Evolutionary conservation across 2,113 vertebrate genomes (phyloP).

Genomic region (Heloderma charlesbogerti): DNA sequence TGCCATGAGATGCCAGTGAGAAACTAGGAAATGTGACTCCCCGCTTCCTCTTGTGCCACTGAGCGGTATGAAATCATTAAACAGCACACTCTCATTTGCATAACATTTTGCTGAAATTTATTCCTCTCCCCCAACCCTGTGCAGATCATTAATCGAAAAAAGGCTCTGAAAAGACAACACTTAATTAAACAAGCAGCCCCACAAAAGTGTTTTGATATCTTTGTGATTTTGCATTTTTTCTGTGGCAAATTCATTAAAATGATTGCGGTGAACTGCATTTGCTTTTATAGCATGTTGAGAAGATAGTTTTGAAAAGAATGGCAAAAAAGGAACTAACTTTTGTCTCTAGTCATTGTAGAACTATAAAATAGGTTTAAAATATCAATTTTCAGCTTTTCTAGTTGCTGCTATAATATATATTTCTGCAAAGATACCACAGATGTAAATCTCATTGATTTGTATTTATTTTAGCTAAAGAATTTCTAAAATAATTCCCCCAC

Average conservation of each 20-base stretch:
- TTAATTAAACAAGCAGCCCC: constrained; percentile 1
- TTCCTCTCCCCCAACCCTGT: background rate
- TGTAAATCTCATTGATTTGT: background rate
- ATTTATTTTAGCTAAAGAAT: background rate
- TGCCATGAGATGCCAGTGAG: background rate
- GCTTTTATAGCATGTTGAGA: background rate
- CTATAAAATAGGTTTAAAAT: background rate
- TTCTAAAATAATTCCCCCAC: background rate
- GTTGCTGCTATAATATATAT: rapidly evolving
- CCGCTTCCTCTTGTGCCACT: background rate
- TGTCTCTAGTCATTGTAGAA: background rate
- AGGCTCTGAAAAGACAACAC: constrained; percentile 12
- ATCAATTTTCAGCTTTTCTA: background rate
- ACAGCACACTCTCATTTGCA: background rate
- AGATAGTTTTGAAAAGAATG: background rate
- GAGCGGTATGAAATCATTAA: background rate
- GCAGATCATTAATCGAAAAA: background rate
- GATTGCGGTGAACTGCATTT: background rate
- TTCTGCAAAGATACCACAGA: background rate
- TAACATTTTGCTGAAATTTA: constrained; percentile 9
- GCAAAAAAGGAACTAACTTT: background rate
- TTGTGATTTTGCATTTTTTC: background rate
- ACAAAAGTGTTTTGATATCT: background rate
- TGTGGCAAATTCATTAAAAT: constrained; percentile 1
- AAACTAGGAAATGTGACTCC: background rate